phyloP scores from a whole-genome alignment of 2,888 invertebrate genomes.

The Clitarchus hookeri region DNA sequence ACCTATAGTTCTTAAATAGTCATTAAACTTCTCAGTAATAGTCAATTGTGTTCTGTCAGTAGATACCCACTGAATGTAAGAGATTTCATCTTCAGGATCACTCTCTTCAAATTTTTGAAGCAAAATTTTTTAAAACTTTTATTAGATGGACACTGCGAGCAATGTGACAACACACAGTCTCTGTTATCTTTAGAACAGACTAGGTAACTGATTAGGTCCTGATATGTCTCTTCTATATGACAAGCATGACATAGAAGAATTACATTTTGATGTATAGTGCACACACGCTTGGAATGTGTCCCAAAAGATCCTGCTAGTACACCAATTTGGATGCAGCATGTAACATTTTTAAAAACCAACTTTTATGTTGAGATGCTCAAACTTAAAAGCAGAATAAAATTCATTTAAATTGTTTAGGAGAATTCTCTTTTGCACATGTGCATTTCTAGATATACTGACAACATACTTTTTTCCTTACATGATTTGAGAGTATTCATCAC shows the following conservation, averaged over 20 bases:
- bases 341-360: not conserved
- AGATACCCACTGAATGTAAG: not conserved
- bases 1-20: not conserved
- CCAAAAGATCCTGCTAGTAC: not conserved
- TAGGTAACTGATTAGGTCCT: not conserved
- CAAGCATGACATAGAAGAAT: slow-evolving; percentile 11
- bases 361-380: not conserved
- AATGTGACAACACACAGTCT: not conserved
- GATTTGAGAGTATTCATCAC: not conserved
- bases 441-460: not conserved
- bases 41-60: not conserved
- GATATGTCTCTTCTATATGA: slow-evolving; percentile 10
- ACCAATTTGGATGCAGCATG: not conserved
- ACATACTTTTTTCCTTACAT: not conserved
- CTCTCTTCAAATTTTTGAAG: not conserved
- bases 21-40: not conserved
- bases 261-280: not conserved
- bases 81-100: not conserved
- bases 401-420: not conserved
- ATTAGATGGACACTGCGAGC: not conserved
- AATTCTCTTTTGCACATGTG: not conserved
- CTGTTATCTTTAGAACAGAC: slow-evolving; percentile 15
- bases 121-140: not conserved
- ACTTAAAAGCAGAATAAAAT: not conserved
- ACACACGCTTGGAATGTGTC: not conserved